phyloP scores from a whole-genome alignment of 2,113 vertebrate species.

The Mesoclemmys tuberculata region DNA sequence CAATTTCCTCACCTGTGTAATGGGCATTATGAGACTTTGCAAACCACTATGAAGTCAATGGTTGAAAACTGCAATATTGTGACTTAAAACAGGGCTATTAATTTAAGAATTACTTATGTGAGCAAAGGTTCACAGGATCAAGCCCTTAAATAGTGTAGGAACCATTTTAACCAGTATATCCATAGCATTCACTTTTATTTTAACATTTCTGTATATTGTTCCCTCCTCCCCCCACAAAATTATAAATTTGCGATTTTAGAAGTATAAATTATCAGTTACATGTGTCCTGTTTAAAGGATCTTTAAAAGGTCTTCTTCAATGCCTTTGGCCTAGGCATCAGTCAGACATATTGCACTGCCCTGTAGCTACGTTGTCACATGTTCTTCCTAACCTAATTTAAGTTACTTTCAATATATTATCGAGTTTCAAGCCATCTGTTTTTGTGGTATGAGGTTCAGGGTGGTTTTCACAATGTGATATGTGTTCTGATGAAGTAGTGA shows the following conservation, averaged over 20 bases:
- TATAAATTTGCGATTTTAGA: neutral
- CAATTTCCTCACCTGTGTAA: slow-evolving; percentile 38
- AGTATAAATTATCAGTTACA: neutral
- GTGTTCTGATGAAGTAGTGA: neutral
- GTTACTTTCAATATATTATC: fast-evolving
- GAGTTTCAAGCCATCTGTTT: neutral
- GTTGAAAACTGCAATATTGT: slow-evolving; percentile 40
- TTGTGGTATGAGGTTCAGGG: neutral
- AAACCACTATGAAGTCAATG: slow-evolving; percentile 57
- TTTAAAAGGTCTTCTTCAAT: neutral
- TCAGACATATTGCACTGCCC: neutral
- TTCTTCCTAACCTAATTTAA: neutral
- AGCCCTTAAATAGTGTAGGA: neutral
- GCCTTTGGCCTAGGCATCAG: neutral
- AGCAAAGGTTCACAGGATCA: neutral
- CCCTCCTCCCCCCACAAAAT: neutral
- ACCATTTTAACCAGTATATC: slow-evolving; percentile 7
- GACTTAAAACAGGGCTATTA: slow-evolving; percentile 63
- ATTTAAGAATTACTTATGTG: slow-evolving; percentile 25
- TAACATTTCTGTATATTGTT: neutral
- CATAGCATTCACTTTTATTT: neutral
- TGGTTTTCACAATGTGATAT: fast-evolving
- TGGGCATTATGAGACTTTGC: slow-evolving; percentile 46
- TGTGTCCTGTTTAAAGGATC: neutral
- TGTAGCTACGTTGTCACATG: neutral